phyloP scores from a whole-genome alignment of 2,888 invertebrate species.

The Rapana venosa region DNA sequence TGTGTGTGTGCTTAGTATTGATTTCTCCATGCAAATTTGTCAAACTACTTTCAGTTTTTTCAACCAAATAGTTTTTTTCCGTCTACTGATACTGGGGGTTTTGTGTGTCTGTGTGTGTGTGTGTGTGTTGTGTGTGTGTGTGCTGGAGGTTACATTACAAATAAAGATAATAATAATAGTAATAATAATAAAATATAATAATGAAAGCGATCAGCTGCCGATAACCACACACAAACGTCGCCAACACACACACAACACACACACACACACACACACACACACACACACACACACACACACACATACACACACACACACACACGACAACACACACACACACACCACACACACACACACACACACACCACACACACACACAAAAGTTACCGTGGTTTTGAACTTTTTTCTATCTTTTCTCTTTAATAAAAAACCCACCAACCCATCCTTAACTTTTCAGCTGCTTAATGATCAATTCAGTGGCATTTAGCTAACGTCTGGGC shows the following conservation, averaged over 20 bases:
- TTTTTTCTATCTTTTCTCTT: too few species aligned
- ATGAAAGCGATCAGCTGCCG: neutral
- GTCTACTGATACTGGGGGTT: too few species aligned
- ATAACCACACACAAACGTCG: neutral
- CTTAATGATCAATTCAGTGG: too few species aligned
- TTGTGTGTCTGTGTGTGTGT: neutral
- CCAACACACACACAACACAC: neutral
- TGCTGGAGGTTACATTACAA: neutral
- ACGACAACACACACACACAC: slow-evolving; percentile 12
- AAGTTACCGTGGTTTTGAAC: too few species aligned
- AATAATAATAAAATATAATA: neutral
- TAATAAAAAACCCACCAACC: too few species aligned
- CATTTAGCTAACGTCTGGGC: too few species aligned
- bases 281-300: neutral
- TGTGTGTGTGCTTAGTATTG: too few species aligned
- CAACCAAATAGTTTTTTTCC: too few species aligned
- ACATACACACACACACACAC: slow-evolving; percentile 14
- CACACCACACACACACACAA: neutral
- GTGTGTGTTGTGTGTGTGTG: neutral
- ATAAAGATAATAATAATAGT: too few species aligned
- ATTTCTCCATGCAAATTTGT: too few species aligned
- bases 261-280: neutral
- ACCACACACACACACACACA: slow-evolving; percentile 21
- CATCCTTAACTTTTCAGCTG: too few species aligned
- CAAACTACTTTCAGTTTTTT: too few species aligned